Evolutionary conservation across 2,797 vertebrate species (phyloP), one percentile per base, ranked within the genome.

Genomic region (Pipistrellus pygmaeus): DNA sequence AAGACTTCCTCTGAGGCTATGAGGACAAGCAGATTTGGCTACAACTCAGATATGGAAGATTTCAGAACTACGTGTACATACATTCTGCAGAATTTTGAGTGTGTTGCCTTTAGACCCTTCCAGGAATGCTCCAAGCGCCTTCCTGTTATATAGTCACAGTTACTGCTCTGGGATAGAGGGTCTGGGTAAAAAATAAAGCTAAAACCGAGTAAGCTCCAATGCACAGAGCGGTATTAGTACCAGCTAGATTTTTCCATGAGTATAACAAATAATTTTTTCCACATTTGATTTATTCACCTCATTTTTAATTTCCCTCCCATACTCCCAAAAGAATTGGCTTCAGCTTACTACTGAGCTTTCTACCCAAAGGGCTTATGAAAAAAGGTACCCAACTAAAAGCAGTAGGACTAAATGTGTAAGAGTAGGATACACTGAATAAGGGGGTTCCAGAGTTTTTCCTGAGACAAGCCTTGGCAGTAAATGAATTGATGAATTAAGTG

Each of bases 1-100:
- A 82, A 89, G 69, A 94, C 88, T 93, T 93, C 94, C 90, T 95
- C 80, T 85, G 91, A 95, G 94, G 88, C 90, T 38, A 51, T 76
- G 78, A 35, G 81, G 64, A 55, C 73, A 90, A 69, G 82, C 46
- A 25, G 35, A 92, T 86, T 81, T 64, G 75, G 85, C 46, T 68
- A 9, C 32, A 91, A 91, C 80, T 95, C 88, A 96, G 75, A 88
- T 62, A 53, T 2, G 38, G 23, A 90, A 53, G 84, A 94, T 82
- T 94, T 85, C 90, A 44, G 93, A 93, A 64, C 51, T 69, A 68
- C 0, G 1, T 72, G 27, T 75, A 93, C 91, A 57, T 82, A 85
- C 18, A 12, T 71, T 76, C 72, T 89, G 75, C 72, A 76, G 62
- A 69, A 92, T 87, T 85, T 46, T 76, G 83, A 95, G 46, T 88